Evolutionary conservation across 2,888 invertebrate genomes (phyloP).

Genomic region (Epistrophe eligans): DNA sequence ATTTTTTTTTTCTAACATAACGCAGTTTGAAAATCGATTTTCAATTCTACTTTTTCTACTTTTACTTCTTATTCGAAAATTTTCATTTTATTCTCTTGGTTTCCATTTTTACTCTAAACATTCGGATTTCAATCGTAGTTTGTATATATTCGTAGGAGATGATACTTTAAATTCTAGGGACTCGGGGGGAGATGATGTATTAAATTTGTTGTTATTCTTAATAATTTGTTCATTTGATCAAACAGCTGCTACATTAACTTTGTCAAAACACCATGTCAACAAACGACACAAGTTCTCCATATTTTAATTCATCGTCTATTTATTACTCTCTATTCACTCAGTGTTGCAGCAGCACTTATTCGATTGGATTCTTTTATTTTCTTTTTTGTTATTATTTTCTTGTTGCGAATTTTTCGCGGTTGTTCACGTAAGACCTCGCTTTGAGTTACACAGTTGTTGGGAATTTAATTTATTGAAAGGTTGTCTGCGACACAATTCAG

Average conservation of each 20-base stretch:
- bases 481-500: slow-evolving; percentile 60
- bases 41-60: neutral
- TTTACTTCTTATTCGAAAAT: neutral
- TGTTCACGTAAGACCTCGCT: slow-evolving; percentile 78
- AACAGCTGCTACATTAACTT: neutral
- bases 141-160: neutral
- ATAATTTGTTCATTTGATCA: neutral
- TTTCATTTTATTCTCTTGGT: neutral
- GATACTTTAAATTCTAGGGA: neutral
- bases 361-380: slow-evolving; percentile 39
- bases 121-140: neutral
- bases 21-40: neutral
- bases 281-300: slow-evolving; percentile 16
- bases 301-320: slow-evolving; percentile 26
- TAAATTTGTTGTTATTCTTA: neutral
- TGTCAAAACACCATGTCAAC: neutral
- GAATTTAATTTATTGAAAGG: slow-evolving; percentile 70
- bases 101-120: neutral
- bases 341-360: slow-evolving; percentile 21
- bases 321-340: slow-evolving; percentile 32
- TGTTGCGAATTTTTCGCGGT: slow-evolving; percentile 80
- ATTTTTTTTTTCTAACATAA: neutral
- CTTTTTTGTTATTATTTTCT: slow-evolving; percentile 43
- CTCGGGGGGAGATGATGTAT: neutral
- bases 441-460: slow-evolving; percentile 69